phyloP scores from a whole-genome alignment of 2,797 vertebrate genomes.

The Schizopygopsis pylzovi region DNA sequence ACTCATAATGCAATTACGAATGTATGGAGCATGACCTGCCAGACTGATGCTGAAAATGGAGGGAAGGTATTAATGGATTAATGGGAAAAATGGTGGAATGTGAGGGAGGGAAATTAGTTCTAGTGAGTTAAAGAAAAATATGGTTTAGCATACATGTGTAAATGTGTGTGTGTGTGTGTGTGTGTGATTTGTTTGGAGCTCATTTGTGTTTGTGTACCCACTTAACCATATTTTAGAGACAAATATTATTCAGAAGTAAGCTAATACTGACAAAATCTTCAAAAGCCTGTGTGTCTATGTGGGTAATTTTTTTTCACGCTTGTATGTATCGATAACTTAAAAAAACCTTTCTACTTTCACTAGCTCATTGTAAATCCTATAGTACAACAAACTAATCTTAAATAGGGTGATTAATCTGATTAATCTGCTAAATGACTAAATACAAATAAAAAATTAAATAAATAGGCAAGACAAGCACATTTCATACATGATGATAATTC shows the following conservation, averaged over 20 bases:
- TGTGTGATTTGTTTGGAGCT: not conserved
- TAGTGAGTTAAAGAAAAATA: slow-evolving; percentile 26
- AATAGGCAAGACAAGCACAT: no score
- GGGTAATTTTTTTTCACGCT: no score
- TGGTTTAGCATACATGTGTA: not conserved
- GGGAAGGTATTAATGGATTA: not conserved
- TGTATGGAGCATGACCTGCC: slow-evolving; percentile 26
- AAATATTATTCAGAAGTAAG: not conserved
- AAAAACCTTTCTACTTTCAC: no score
- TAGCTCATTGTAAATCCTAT: no score
- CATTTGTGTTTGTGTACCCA: not conserved
- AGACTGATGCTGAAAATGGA: slow-evolving; percentile 4
- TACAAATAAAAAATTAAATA: no score
- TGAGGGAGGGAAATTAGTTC: slow-evolving; percentile 5
- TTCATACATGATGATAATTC: no score
- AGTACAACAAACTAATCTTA: no score
- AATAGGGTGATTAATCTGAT: no score
- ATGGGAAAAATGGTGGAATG: slow-evolving; percentile 10
- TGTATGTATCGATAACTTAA: no score
- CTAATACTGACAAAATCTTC: no score
- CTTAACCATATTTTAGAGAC: not conserved
- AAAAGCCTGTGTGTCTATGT: not conserved
- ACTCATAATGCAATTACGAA: slow-evolving; percentile 12
- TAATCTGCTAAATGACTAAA: no score
- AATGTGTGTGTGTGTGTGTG: slow-evolving; percentile 7